phyloP scores from a whole-genome alignment of 1,140 invertebrate species.

The Drosophila rufa region DNA sequence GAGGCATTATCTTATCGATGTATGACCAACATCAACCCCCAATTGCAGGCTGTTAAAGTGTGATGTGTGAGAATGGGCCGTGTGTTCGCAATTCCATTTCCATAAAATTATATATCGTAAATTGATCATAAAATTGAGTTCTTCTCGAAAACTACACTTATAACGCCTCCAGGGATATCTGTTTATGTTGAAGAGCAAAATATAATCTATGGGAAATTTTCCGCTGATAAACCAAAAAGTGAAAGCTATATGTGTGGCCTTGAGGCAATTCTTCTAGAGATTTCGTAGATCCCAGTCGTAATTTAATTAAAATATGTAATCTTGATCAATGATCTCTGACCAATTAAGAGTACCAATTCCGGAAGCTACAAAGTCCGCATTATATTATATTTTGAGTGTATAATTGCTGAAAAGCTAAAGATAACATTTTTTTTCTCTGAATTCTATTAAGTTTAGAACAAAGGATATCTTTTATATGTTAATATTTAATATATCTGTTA shows the following conservation, averaged over 20 bases:
- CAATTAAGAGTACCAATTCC: not conserved
- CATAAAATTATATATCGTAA: not conserved
- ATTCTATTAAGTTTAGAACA: too few relatives aligned
- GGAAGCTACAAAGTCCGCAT: not conserved
- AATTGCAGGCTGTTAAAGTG: conserved; percentile 17
- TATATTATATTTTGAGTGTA: not conserved
- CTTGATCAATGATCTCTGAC: too few relatives aligned
- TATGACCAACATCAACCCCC: conserved; percentile 45
- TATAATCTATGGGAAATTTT: not conserved
- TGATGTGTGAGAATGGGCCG: conserved; percentile 19
- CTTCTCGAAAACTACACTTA: not conserved
- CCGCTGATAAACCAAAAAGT: not conserved
- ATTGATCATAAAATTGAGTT: not conserved
- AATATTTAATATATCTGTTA: not conserved
- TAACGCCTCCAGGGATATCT: not conserved
- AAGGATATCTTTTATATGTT: not conserved
- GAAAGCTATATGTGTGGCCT: not conserved
- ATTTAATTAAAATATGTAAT: not conserved
- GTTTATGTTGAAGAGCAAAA: not conserved
- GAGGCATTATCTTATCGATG: conserved; percentile 41
- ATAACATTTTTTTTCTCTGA: too few relatives aligned
- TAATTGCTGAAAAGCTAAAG: too few relatives aligned
- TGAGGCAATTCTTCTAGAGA: not conserved
- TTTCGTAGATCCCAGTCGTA: not conserved
- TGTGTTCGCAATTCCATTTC: conserved; percentile 4